Base-by-base conservation (phyloP, 2,888 invertebrate genomes). In the Drosophila leonis region DNA sequence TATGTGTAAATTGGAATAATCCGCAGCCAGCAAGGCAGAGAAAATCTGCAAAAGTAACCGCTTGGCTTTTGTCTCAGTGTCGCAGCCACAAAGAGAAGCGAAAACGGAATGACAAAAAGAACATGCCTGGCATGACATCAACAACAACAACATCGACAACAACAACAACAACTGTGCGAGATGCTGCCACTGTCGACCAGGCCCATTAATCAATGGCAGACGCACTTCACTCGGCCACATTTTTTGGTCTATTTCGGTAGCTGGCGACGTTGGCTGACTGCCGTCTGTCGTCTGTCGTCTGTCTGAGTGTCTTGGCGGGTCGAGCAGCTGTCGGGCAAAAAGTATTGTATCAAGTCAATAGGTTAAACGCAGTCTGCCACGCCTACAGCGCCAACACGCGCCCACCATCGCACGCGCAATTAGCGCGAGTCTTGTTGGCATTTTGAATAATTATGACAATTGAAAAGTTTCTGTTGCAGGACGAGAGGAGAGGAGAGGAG, bases 191-290 rank as follows among this genome's bases (percentile, higher is more conserved):
- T 20, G 20, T 13, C 20, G 13, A 24, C 13, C 42, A 29, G 57
- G 83, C 71, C 74, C 88, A 90, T 90, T 90, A 90, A 90, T 90
- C 90, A 90, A 87, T 89, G 90, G 74, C 83, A 80, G 77, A 77
- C 73, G 78, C 70, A 74, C 70, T 77, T 72, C 55, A 55, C 52
- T 42, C 33, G 60, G 76, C 73, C 68, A 54, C 66, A 67, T 54
- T 44, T 48, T 74, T 63, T 33, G 64, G 52, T 65, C 67, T 64
- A 74, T 78, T 78, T 74, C 42, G 42, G 59, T 49, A 18, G 54
- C 39, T 24, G 35, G 18, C 18, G 29, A n/a, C n/a, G 31, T 27
- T 33, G 46, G 9, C 37, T 1, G 44, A 9, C 35, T 24, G 31
- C 20, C 39, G 46, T 15, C 37, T 1, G 44, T 6, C 35, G n/a